Evolutionary conservation across 2,797 vertebrate genomes (phyloP).

Genomic region (Cottoperca gobio): DNA sequence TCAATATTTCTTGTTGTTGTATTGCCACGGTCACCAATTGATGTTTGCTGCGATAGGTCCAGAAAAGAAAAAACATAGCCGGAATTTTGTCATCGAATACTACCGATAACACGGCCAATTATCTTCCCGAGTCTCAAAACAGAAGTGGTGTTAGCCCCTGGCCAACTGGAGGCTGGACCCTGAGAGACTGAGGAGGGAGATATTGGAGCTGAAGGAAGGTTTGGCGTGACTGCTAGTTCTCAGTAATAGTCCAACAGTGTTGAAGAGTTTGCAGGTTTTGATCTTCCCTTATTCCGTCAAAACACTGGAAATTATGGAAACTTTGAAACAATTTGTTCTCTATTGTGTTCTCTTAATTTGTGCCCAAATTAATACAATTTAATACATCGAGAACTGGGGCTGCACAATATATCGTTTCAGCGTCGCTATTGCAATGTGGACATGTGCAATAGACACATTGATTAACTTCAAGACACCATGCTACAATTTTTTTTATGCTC

Average conservation of each 20-base stretch:
- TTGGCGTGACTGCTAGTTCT: background rate
- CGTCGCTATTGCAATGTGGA: too few relatives aligned
- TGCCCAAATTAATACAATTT: too few relatives aligned
- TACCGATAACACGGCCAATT: conserved; percentile 20
- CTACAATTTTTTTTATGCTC: too few relatives aligned
- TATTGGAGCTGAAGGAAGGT: background rate
- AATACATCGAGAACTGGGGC: too few relatives aligned
- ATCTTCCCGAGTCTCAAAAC: conserved; percentile 84
- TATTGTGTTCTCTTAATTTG: too few relatives aligned
- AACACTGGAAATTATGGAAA: background rate
- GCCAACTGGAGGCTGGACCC: conserved; percentile 82
- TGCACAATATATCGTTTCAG: too few relatives aligned
- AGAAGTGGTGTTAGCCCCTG: conserved; percentile 86
- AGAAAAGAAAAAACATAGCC: conserved; percentile 25
- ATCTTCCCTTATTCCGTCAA: background rate
- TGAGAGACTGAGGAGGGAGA: conserved; percentile 40
- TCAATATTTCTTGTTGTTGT: background rate
- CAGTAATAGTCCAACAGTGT: background rate
- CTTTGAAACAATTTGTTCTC: background rate
- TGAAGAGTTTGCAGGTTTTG: background rate
- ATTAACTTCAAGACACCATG: too few relatives aligned
- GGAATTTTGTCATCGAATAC: background rate
- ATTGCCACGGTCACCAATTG: background rate
- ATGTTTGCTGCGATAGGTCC: background rate
- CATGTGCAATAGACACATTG: too few relatives aligned